Conservation (phyloP, 1,140 invertebrate genomes). For the Ericerus pela region DNA sequence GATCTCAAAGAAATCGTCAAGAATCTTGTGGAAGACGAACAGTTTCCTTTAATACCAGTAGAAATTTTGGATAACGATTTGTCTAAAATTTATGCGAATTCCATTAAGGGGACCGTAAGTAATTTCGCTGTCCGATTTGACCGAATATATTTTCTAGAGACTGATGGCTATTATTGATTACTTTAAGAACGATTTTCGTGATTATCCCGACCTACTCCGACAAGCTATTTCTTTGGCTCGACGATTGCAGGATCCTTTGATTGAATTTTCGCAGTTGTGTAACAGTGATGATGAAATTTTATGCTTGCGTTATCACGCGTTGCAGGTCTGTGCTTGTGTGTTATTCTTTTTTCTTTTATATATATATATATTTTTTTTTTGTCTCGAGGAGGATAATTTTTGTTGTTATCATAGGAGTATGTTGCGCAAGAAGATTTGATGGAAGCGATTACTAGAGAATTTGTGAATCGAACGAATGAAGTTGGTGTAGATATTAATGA, state of each 20-base stretch:
- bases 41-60: slow-evolving; percentile 73
- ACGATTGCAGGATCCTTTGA: slow-evolving; percentile 83
- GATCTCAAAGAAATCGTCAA: slow-evolving; percentile 67
- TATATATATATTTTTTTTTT: slow-evolving; percentile 5
- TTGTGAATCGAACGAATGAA: slow-evolving; percentile 85
- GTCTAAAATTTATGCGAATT: slow-evolving; percentile 79
- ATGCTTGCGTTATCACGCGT: slow-evolving; percentile 77
- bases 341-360: too few relatives aligned
- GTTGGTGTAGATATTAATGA: slow-evolving; percentile 97
- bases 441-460: slow-evolving; percentile 74
- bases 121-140: slow-evolving; percentile 13
- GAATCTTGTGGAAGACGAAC: slow-evolving; percentile 63
- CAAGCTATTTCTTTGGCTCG: slow-evolving; percentile 86
- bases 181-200: slow-evolving; percentile 62
- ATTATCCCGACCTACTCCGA: slow-evolving; percentile 73
- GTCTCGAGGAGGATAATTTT: not conserved
- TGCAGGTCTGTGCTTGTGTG: slow-evolving; percentile 50
- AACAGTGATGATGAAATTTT: slow-evolving; percentile 90
- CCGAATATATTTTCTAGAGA: not conserved
- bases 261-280: slow-evolving; percentile 91
- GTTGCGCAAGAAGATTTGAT: slow-evolving; percentile 70
- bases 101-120: slow-evolving; percentile 59
- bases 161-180: slow-evolving; percentile 18
- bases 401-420: slow-evolving; percentile 50
- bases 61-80: slow-evolving; percentile 89